Base-by-base conservation (phyloP, 2,888 invertebrate species). In the Drosophila neoperkinsi region DNA sequence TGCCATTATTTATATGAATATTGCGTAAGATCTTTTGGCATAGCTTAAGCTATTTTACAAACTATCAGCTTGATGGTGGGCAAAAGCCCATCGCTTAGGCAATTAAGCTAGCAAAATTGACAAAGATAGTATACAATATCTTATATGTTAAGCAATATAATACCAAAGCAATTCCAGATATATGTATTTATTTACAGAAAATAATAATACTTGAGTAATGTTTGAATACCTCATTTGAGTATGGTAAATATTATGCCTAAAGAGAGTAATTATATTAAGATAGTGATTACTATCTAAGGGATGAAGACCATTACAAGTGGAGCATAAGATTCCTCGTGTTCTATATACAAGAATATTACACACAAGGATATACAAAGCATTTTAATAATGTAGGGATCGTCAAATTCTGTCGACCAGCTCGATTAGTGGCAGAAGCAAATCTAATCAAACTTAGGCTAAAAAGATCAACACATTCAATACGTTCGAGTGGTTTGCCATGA, bases 21-120 rank as follows among this genome's bases (percentile, higher is more conserved):
- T 74, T 58, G 70, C 75, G 59, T 60, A 70, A 74, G 51, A 34
- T 38, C 31, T 56, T 50, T 36, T 55, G 53, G 53, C 34, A 1
- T 2, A 13, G 55, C 10, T 18, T 43, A 43, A 9, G 5, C 16
- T 21, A 3, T 13, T 51, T 11, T 31, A 1, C 31, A 52, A 31
- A 31, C 31, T 10, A 31, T 31, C 31, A 18, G 6, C 18, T 50
- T 21, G 9, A 51, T 31, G 11, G 30, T 30, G 18, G 30, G 18
- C 7, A 18, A 16, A 4, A 31, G n/a, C 11, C 3, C 6, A 52
- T 33, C 31, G 33, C 21, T 52, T 16, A 3, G 52, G 16, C 16
- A 52, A 21, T n/a, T 52, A 9, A 46, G 21, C 7, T 2, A 21
- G 4, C 21, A 7, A 46, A 25, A 52, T 52, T 1, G 2, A 33